phyloP scores from a whole-genome alignment of 2,113 vertebrate species.

The Hyaena hyaena region DNA sequence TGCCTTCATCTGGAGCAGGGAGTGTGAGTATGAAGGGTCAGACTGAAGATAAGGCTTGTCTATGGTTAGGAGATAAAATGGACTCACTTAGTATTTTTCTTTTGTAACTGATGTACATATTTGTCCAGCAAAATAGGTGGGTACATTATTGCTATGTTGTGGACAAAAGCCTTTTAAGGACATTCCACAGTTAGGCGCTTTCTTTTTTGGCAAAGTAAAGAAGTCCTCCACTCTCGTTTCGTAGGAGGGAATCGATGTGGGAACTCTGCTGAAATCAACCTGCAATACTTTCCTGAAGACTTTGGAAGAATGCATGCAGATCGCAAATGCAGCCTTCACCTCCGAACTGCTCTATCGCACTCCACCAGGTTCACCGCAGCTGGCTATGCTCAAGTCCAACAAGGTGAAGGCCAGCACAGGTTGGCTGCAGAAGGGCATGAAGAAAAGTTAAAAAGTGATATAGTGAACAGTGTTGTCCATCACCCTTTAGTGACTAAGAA shows the following conservation, averaged over 20 bases:
- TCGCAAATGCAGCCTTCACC: conserved; percentile 93
- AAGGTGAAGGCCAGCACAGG: conserved; percentile 87
- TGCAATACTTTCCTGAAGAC: conserved; percentile 98
- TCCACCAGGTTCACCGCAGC: conserved; percentile 92
- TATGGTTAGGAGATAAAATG: background rate
- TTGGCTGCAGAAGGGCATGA: background rate
- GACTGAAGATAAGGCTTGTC: background rate
- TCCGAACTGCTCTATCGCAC: conserved; percentile 90
- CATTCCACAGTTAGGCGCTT: background rate
- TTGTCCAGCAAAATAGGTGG: background rate
- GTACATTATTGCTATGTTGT: background rate
- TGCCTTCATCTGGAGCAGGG: background rate
- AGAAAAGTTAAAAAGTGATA: background rate
- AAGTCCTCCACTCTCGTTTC: conserved; percentile 62
- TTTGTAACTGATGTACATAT: background rate
- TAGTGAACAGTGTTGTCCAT: background rate
- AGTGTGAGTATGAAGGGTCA: background rate
- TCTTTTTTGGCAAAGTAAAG: conserved; percentile 45
- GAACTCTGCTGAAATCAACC: conserved; percentile 94
- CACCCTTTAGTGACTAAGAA: background rate
- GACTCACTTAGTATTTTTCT: background rate
- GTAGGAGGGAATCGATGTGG: conserved; percentile 91
- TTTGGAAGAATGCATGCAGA: conserved; percentile 98
- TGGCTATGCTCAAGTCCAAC: conserved; percentile 90
- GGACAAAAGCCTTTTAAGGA: background rate